phyloP scores from a whole-genome alignment of 2,113 vertebrate genomes.

The Gnathonemus longibarbis region DNA sequence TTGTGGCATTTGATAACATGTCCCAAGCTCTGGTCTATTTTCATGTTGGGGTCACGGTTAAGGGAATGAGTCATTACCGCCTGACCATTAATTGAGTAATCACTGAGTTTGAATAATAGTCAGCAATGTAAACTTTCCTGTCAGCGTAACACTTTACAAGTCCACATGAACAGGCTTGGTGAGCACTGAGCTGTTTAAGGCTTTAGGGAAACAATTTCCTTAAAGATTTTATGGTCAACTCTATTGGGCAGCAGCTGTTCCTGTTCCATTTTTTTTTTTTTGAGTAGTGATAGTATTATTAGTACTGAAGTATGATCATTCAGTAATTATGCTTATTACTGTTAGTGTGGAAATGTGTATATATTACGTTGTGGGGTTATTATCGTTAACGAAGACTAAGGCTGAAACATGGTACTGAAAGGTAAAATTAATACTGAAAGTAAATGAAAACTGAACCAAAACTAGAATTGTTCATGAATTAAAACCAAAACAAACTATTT shows the following conservation, averaged over 20 bases:
- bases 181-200: not conserved
- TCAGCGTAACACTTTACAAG: not conserved
- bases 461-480: not conserved
- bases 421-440: too few species aligned
- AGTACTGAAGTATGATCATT: too few species aligned
- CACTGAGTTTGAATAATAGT: not conserved
- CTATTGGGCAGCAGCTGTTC: not conserved
- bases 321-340: too few species aligned
- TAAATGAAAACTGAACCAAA: not conserved
- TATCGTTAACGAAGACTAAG: too few species aligned
- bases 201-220: not conserved
- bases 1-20: not conserved
- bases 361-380: too few species aligned
- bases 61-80: not conserved
- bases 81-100: not conserved
- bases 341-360: too few species aligned
- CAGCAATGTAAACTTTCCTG: not conserved
- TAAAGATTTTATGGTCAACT: not conserved
- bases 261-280: not conserved
- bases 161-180: not conserved
- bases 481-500: not conserved
- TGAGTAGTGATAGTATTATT: too few species aligned
- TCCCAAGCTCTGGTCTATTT: not conserved
- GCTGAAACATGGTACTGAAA: too few species aligned
- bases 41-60: not conserved